phyloP scores from a whole-genome alignment of 2,113 vertebrate species.

The Alosa alosa region DNA sequence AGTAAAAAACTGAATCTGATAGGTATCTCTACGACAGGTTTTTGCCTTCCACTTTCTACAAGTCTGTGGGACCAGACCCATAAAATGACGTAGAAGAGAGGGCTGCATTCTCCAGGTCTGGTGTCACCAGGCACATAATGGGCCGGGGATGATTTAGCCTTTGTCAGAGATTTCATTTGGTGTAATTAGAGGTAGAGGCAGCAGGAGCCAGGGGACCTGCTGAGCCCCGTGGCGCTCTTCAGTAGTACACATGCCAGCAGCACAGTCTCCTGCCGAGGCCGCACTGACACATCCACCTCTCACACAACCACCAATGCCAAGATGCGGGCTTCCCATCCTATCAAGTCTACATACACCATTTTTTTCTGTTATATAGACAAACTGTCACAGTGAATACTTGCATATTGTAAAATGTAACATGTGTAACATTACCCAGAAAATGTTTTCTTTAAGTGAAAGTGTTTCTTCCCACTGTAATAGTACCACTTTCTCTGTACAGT shows the following conservation, averaged over 20 bases:
- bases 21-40: too few relatives aligned
- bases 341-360: background rate
- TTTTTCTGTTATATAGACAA: too few relatives aligned
- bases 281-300: background rate
- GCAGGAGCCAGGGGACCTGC: slow-evolving; percentile 40
- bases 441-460: too few relatives aligned
- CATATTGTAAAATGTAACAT: too few relatives aligned
- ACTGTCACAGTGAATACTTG: too few relatives aligned
- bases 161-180: slow-evolving; percentile 42
- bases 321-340: too few relatives aligned
- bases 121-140: slow-evolving; percentile 43
- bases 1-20: background rate
- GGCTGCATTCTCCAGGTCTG: background rate
- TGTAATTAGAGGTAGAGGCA: slow-evolving; percentile 46
- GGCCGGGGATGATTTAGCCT: slow-evolving; percentile 41
- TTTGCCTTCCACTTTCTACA: background rate
- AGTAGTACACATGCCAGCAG: slow-evolving; percentile 9
- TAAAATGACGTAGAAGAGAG: background rate
- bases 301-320: background rate
- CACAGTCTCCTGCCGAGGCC: slow-evolving; percentile 9
- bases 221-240: slow-evolving; percentile 35
- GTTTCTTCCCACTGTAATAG: too few relatives aligned
- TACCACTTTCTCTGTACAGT: too few relatives aligned
- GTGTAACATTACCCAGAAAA: too few relatives aligned
- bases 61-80: background rate